Evolutionary conservation across 1,140 invertebrate species (phyloP).

Genomic region (Mylabris phalerata): DNA sequence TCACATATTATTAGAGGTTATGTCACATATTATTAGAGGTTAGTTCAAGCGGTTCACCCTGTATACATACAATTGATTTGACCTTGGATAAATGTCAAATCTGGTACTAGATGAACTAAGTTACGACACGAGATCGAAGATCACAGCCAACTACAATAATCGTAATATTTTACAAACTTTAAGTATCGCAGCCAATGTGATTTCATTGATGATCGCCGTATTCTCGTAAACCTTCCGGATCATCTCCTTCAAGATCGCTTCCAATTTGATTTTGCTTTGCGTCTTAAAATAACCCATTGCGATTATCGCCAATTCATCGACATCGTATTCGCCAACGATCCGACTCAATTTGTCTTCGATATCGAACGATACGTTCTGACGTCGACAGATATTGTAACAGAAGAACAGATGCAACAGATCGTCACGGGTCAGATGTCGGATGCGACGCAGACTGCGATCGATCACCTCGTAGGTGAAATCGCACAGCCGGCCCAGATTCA

Average conservation of each 20-base stretch:
- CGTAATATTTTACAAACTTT: conserved; percentile 41
- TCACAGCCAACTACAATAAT: too few species aligned
- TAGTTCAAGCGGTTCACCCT: too few species aligned
- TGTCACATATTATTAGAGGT: too few species aligned
- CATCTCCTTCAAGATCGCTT: conserved; percentile 41
- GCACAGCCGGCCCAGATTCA: conserved; percentile 36
- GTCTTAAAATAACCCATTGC: conserved; percentile 57
- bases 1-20: too few species aligned
- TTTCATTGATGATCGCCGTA: conserved; percentile 44
- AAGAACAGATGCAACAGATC: conserved; percentile 51
- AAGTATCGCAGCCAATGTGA: conserved; percentile 46
- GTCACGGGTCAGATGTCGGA: conserved; percentile 28
- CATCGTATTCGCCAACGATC: conserved; percentile 42
- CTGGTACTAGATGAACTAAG: too few species aligned
- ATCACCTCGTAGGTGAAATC: conserved; percentile 44
- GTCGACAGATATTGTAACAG: conserved; percentile 45
- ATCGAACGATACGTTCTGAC: conserved; percentile 45
- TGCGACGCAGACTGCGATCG: conserved; percentile 39
- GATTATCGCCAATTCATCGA: conserved; percentile 51
- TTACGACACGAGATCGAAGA: too few species aligned
- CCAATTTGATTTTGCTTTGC: conserved; percentile 46
- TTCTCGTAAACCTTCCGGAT: conserved; percentile 39
- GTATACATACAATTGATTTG: too few species aligned
- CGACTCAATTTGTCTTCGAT: conserved; percentile 46
- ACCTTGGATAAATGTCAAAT: too few species aligned